phyloP scores from a whole-genome alignment of 2,888 invertebrate species.

The Petrolisthes manimaculis region DNA sequence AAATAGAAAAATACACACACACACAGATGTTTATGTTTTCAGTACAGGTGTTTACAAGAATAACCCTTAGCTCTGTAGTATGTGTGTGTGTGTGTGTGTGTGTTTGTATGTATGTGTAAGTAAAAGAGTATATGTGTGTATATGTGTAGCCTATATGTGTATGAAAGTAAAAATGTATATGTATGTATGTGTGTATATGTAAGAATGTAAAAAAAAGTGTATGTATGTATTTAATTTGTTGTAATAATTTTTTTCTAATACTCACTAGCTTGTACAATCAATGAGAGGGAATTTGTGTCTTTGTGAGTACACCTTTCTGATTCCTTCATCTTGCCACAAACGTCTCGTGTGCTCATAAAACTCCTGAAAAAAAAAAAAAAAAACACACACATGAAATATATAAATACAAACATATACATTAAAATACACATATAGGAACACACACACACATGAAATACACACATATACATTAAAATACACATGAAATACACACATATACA shows the following conservation, averaged over 20 bases:
- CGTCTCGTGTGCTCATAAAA: constrained; percentile 79
- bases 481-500: not conserved
- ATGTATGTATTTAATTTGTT: too few relatives aligned
- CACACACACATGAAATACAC: not conserved
- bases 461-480: not conserved
- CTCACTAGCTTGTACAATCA: constrained; percentile 87
- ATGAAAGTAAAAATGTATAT: too few relatives aligned
- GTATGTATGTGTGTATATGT: too few relatives aligned
- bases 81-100: constrained; percentile 22
- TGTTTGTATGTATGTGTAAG: not conserved
- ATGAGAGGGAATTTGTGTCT: constrained; percentile 84
- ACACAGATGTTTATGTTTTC: too few relatives aligned
- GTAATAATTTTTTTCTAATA: constrained; percentile 66
- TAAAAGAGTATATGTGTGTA: too few relatives aligned
- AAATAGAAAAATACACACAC: not conserved
- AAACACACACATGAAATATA: not conserved
- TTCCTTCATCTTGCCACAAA: constrained; percentile 80
- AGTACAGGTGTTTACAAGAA: too few relatives aligned
- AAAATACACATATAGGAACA: not conserved
- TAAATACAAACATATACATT: not conserved
- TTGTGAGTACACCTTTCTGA: constrained; percentile 78
- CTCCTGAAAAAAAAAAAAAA: constrained; percentile 73
- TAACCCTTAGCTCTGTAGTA: too few relatives aligned
- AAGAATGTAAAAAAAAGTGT: not conserved
- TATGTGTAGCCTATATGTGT: too few relatives aligned